Evolutionary conservation across 2,113 vertebrate species (phyloP), one percentile per base, ranked within the genome.

Genomic region (Gopherus evgoodei): DNA sequence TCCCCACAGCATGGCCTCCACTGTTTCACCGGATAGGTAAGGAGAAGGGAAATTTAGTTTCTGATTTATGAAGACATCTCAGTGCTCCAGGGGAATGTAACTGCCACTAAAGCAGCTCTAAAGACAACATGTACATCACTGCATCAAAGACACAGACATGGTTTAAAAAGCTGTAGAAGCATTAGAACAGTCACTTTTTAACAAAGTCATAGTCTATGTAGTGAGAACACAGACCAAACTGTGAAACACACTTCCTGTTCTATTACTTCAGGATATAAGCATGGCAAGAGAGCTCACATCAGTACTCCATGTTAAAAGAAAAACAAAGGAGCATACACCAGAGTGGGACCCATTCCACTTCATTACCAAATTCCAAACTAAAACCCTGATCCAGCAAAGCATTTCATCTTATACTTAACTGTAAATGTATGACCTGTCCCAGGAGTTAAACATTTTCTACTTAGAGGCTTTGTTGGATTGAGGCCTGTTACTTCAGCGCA

Each of bases 341-440:
- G 75, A 0, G 0, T 0, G 5, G 1, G 72, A 44, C 79, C 35
- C 35, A 3, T n/a, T 47, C 22, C 86, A 21, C 72, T 5, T 47
- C 1, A 38, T 21, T 35, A 57, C n/a, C 44, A 78, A 21, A 69
- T 6, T 1, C 83, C 16, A 5, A 85, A 59, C 22, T 1, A 8
- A 0, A 1, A 78, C 65, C n/a, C 86, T 14, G 0, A 6, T 0
- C 47, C n/a, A 90, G 81, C 47, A 83, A 24, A 50, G 56, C 5
- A 27, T 57, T 19, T 16, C 42, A 14, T 22, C 0, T 1, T 1
- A 8, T 12, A 4, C 0, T 50, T 38, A 53, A n/a, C 0, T 3
- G 25, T 0, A 31, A 53, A 2, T 0, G 0, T 2, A 6, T 80
- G 14, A 65, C 78, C 1, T 53, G 31, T 11, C 7, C 0, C 54